Conservation (phyloP, 1,140 invertebrate species). For the Aethina tumida region DNA sequence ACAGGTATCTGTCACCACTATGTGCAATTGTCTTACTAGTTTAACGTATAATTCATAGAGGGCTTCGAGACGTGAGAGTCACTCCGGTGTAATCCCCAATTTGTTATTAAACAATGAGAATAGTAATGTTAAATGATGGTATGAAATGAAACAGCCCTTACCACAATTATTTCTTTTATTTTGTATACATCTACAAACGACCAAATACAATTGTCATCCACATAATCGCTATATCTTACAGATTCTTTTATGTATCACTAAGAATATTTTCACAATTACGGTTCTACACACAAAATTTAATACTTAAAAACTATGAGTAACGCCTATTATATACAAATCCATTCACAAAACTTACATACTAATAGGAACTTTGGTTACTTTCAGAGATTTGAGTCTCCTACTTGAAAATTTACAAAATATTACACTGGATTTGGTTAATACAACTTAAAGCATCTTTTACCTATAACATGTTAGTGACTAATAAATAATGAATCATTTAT, state of each 20-base stretch:
- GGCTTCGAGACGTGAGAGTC: too few species aligned
- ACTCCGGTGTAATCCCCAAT: too few species aligned
- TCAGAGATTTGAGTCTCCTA: constrained; percentile 9
- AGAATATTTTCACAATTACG: constrained; percentile 13
- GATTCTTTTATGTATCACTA: constrained; percentile 8
- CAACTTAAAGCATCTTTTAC: neutral
- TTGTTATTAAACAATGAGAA: too few species aligned
- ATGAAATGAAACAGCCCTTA: constrained; percentile 6
- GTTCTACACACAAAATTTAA: constrained; percentile 9
- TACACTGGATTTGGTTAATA: neutral
- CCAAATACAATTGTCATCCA: constrained; percentile 27
- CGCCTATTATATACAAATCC: constrained; percentile 10
- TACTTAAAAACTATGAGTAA: constrained; percentile 12
- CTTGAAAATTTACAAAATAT: constrained; percentile 2
- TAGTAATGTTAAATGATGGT: too few species aligned
- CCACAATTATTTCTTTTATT: constrained; percentile 19
- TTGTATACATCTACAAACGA: constrained; percentile 28
- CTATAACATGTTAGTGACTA: constrained; percentile 4
- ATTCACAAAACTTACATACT: constrained; percentile 19
- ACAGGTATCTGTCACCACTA: too few species aligned
- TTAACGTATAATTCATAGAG: too few species aligned
- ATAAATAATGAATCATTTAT: constrained; percentile 3
- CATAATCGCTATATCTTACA: constrained; percentile 15
- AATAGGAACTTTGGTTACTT: constrained; percentile 35
- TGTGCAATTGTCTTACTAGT: too few species aligned